These are phyloP conservation scores for Dolichallabes microphthalmus DNA, from an alignment of 2,113 vertebrate genomes.

Conservation along the genomic window DNA sequence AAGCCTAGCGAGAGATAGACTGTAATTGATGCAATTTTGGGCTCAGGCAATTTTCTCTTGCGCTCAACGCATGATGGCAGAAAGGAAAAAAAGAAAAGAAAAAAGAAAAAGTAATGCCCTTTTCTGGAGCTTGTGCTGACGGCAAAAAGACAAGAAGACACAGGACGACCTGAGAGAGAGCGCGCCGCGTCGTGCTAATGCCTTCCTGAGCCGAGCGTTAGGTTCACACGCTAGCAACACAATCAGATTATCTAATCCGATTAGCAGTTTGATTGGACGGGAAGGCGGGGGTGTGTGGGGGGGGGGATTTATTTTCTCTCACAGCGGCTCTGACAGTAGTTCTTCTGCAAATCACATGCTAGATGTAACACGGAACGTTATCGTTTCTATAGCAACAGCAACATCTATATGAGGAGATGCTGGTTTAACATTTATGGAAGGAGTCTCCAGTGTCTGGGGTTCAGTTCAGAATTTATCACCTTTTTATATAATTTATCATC, in stretches of 20 bases:
- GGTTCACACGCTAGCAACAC: neutral
- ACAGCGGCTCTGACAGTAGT: neutral
- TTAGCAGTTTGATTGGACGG: neutral
- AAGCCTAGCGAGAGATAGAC: slow-evolving; percentile 6
- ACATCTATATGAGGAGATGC: neutral
- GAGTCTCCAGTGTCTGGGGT: neutral
- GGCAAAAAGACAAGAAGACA: slow-evolving; percentile 9
- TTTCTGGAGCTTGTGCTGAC: slow-evolving; percentile 19
- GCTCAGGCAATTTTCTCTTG: slow-evolving; percentile 33
- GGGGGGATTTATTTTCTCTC: neutral
- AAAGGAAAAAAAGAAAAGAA: slow-evolving; percentile 12
- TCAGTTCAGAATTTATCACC: no score
- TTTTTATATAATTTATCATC: neutral
- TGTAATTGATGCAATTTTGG: slow-evolving; percentile 45
- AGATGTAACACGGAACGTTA: neutral
- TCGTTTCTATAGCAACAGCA: neutral
- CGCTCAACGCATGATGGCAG: neutral
- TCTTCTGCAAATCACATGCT: neutral
- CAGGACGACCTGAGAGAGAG: neutral
- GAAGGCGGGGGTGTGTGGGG: neutral
- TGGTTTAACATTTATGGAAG: neutral
- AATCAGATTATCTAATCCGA: neutral
- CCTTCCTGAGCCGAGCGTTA: neutral
- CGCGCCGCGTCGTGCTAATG: neutral
- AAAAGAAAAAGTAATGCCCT: slow-evolving; percentile 15